Evolutionary conservation across 2,888 invertebrate genomes (phyloP).

Genomic region (Zhengitettix transpicula): DNA sequence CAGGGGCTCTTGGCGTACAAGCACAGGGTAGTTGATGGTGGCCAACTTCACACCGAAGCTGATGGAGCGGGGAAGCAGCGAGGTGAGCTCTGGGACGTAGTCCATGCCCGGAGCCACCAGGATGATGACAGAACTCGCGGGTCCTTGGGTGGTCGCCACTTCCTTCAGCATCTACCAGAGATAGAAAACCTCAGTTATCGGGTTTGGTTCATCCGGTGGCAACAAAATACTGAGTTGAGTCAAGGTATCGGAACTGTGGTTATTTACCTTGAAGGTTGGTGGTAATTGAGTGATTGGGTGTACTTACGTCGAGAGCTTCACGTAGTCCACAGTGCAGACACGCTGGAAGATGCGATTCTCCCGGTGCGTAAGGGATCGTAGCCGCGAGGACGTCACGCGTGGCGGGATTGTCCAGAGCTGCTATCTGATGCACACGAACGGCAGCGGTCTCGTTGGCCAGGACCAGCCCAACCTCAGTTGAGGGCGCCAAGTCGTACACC

Average conservation of each 20-base stretch:
- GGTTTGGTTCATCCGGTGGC: too few species aligned
- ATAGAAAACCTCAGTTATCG: too few species aligned
- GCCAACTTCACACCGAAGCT: conserved; percentile 31
- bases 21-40: conserved; percentile 36
- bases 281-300: too few species aligned
- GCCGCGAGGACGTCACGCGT: conserved; percentile 28
- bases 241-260: too few species aligned
- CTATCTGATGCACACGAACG: conserved; percentile 18
- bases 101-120: conserved; percentile 37
- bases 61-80: conserved; percentile 25
- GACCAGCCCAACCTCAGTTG: conserved; percentile 33
- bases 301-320: conserved; percentile 19
- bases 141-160: conserved; percentile 25
- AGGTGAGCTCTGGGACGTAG: conserved; percentile 24
- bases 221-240: too few species aligned
- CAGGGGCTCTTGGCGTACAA: conserved; percentile 26
- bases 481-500: conserved; percentile 33
- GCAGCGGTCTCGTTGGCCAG: conserved; percentile 27
- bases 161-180: conserved; percentile 28
- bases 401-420: conserved; percentile 22
- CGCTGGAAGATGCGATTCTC: conserved; percentile 29
- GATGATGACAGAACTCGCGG: conserved; percentile 35
- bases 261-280: too few species aligned
- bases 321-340: conserved; percentile 32
- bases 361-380: conserved; percentile 33